Evolutionary conservation across 2,797 vertebrate species (phyloP), one percentile per base, ranked within the genome.

Genomic region (Heterohyrax brucei): DNA sequence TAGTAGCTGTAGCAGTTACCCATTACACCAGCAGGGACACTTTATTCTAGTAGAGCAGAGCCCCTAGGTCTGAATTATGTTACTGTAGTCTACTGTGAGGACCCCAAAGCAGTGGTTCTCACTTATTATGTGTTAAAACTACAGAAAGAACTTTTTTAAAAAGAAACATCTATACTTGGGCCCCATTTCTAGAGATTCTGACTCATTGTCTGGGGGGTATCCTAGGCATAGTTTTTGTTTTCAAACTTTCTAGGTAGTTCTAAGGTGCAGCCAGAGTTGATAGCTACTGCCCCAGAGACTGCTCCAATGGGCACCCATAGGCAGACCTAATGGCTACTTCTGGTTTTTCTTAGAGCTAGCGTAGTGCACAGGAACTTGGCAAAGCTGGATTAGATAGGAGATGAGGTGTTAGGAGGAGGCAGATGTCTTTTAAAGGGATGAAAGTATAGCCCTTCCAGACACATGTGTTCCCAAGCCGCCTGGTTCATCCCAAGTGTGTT

Each of bases 151-250:
- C 0, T 86, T 90, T 92, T 39, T 39, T 39, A 39, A 39, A 5
- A 62, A 87, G 87, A 89, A 48, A 2, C 21, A 50, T 22, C n/a
- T 18, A 66, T 33, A 13, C 26, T 46, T 68, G 7, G 2, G 10
- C 46, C 96, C 92, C 9, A 48, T 9, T 26, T 61, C 59, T 85
- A 79, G 73, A 76, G 80, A 93, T 73, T 88, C 53, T 93, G 62
- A 88, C 46, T 86, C 28, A 44, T 62, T 39, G 73, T 5, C 0
- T 82, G 12, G n/a, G 6, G 16, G 2, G 12, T 86, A 9, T 5
- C 5, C 13, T n/a, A 50, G 26, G 33, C 61, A 79, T 26, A 7
- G 48, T 1, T 18, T 7, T 77, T 66, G 80, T 88, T 81, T n/a
- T 12, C 75, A 90, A 28, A 53, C 14, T 53, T 87, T 33, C n/a